Conservation (phyloP, 2,797 vertebrate species). For the Amblyraja radiata region DNA sequence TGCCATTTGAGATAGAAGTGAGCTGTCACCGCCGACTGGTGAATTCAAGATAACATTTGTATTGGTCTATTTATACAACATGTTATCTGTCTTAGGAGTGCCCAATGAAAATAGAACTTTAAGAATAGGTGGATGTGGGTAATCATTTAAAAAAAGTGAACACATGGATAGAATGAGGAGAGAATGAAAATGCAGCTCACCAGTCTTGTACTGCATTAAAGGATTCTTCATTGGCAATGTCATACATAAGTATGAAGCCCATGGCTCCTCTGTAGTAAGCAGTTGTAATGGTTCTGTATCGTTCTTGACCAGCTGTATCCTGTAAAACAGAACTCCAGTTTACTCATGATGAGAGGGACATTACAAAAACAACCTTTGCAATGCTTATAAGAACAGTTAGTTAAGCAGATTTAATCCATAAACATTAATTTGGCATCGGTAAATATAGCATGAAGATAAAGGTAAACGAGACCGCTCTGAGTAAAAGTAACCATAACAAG, state of each 20-base stretch:
- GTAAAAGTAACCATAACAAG: neutral
- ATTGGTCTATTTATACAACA: neutral
- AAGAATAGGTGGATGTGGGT: neutral
- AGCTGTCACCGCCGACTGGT: neutral
- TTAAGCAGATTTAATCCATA: neutral
- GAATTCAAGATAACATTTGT: conserved; percentile 11
- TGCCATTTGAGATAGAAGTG: neutral
- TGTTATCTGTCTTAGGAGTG: neutral
- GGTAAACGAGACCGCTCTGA: neutral
- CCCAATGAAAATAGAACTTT: neutral
- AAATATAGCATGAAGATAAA: neutral
- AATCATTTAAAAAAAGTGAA: neutral
- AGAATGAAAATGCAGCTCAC: conserved; percentile 48
- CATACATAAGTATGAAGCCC: conserved; percentile 95
- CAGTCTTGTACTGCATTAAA: conserved; percentile 87
- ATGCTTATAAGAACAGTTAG: neutral
- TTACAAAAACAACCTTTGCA: neutral
- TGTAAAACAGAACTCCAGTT: conserved; percentile 46
- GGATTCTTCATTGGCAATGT: conserved; percentile 88
- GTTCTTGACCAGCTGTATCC: conserved; percentile 93
- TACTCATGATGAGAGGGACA: neutral
- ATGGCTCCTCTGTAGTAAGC: conserved; percentile 92
- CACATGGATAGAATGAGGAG: neutral
- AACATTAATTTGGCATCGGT: neutral
- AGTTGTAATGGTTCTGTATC: conserved; percentile 90